Evolutionary conservation across 2,888 invertebrate genomes (phyloP), one percentile per base, ranked within the genome.

Genomic region (Schizaphis graminum): DNA sequence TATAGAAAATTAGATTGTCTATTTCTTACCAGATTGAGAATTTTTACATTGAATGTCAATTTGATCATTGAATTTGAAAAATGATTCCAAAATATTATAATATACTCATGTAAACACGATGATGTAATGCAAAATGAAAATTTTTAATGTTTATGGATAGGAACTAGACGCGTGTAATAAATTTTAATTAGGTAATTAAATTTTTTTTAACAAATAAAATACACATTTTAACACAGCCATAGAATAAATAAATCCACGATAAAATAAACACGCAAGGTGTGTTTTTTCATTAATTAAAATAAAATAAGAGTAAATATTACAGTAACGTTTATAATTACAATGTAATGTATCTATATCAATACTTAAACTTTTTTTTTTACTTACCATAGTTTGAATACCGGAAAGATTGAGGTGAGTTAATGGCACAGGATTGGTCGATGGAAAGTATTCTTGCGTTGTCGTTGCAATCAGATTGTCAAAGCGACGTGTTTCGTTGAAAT

Each of bases 341-440:
- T 77, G 35, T 7, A 77, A 35, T 77, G 21, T 77, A 8, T 77
- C 35, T 21, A 35, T 77, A 77, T 35, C 16, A 67, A 16, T 77
- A 35, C 21, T 21, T 77, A 10, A 8, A 88, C 4, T 3, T 35
- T 35, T 53, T 88, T 88, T 24, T 91, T 92, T 49, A 87, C 92
- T 92, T 16, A 92, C 92, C 92, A 67, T 67, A 8, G 92, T 41
- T 11, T 92, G 67, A 86, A 88, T 67, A 21, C 88, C 53, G 67
- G 92, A 77, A 67, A 94, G 5, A 28, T 94, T 94, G 41, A 94
- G 89, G 41, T 67, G 93, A 28, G 35, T n/a, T 53, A 90, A 90
- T 41, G 86, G 49, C 86, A 28, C 61, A n/a, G 86, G 11, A 41
- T 67, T 90, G 4, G 90, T 90, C 24, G 90, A 47, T 0, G 86